These are phyloP conservation scores for Drosophila pullipes DNA, from an alignment of 2,888 invertebrate genomes.

Conservation along the genomic window DNA sequence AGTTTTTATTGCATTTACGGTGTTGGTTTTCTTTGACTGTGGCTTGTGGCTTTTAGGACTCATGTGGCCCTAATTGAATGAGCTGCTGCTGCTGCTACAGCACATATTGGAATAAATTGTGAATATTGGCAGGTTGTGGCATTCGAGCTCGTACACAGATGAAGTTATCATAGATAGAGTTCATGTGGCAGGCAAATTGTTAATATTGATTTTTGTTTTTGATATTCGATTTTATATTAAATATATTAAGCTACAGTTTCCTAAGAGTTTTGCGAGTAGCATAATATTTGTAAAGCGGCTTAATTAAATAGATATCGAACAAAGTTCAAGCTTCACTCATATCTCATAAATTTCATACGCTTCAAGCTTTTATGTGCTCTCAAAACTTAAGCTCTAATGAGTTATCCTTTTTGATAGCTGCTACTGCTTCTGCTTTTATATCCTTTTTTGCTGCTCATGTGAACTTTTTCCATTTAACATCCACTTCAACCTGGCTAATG, in stretches of 20 bases:
- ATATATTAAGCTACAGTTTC: background rate
- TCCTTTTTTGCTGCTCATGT: background rate
- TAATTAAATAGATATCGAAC: background rate
- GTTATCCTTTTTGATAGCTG: background rate
- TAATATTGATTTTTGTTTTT: conserved; percentile 1
- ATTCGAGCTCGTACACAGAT: conserved; percentile 10
- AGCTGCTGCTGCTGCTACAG: conserved; percentile 2
- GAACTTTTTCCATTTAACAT: conserved; percentile 14
- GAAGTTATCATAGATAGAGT: background rate
- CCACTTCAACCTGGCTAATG: conserved; percentile 23
- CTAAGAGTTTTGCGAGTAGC: background rate
- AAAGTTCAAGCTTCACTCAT: background rate
- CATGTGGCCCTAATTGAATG: conserved; percentile 26
- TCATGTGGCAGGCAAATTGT: background rate
- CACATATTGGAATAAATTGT: conserved; percentile 14
- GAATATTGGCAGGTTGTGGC: conserved; percentile 9
- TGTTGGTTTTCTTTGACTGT: conserved; percentile 25
- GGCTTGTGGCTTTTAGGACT: conserved; percentile 24
- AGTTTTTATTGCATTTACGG: conserved; percentile 36
- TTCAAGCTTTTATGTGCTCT: background rate
- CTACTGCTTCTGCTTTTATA: background rate
- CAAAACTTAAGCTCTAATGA: background rate
- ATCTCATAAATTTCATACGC: too few relatives aligned
- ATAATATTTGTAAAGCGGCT: background rate
- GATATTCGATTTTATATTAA: background rate